Evolutionary conservation across 2,888 invertebrate genomes (phyloP), one percentile per base, ranked within the genome.

Genomic region (Hirtodrosophila alboralis): DNA sequence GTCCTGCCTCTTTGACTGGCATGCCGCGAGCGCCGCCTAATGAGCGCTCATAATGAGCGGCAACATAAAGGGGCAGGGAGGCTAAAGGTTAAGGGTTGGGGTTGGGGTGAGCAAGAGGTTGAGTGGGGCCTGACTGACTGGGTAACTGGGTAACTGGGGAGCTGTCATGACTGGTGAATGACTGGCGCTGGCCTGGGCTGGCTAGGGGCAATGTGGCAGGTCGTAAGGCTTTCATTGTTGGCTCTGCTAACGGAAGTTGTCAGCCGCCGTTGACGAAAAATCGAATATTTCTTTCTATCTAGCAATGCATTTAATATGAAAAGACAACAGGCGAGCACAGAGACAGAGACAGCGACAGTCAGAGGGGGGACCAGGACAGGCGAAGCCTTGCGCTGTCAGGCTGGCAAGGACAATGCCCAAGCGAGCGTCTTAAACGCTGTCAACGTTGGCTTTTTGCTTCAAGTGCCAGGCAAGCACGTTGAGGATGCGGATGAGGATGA

Each of bases 381-480:
- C 40, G 53, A 63, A 70, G 64, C 80, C 80, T 71, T 74, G 78
- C 75, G 64, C 61, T 77, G 78, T 84, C 85, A 34, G 43, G 41
- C 60, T 52, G 73, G 74, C 86, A 84, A 84, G 86, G 86, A 80
- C 86, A 84, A 84, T 81, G 78, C 75, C 69, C 69, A 86, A 86
- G 68, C 76, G 65, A 72, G 56, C 66, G 84, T 67, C 84, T 84
- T 84, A 80, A 86, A 86, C 81, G 84, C 79, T 80, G 84, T 80
- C 79, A 86, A 81, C 86, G 86, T 84, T 80, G 84, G 73, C 86
- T 80, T 84, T 84, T 80, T 86, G 66, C 78, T 73, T 86, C 77
- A 84, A 84, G 78, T 86, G 81, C 56, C 84, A 53, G 38, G 36
- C 48, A 33, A 58, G 56, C 44, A 63, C 52, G 51, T 53, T 45